Evolutionary conservation across 2,888 invertebrate species (phyloP).

Genomic region (Drosophila helvetica): DNA sequence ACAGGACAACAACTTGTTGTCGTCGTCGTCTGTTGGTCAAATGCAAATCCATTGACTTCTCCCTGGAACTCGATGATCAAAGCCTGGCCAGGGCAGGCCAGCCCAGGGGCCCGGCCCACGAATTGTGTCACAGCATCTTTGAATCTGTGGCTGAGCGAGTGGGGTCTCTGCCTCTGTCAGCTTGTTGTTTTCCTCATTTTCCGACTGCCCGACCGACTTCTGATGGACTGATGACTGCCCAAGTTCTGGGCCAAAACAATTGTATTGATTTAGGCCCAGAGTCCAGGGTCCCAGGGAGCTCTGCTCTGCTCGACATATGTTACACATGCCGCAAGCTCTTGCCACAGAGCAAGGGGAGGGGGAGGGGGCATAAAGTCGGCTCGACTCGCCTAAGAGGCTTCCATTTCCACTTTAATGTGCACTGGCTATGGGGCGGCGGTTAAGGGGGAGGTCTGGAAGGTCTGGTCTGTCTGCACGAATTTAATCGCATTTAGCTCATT

Average conservation of each 20-base stretch:
- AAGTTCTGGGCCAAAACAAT: constrained; percentile 21
- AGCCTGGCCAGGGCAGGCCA: neutral
- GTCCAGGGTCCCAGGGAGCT: neutral
- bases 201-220: constrained; percentile 15
- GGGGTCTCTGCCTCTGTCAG: neutral
- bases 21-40: constrained; percentile 19
- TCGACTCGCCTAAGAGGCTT: constrained; percentile 26
- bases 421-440: too few relatives aligned
- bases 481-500: constrained; percentile 77
- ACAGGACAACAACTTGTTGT: constrained; percentile 70
- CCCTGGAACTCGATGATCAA: neutral
- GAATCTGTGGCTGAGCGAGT: neutral
- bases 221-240: neutral
- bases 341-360: neutral
- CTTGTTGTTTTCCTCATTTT: constrained; percentile 56
- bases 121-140: neutral
- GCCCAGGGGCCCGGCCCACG: neutral
- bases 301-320: constrained; percentile 48
- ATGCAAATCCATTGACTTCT: constrained; percentile 36
- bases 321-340: constrained; percentile 49
- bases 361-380: neutral
- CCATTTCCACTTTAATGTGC: constrained; percentile 42
- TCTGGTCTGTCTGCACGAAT: constrained; percentile 50
- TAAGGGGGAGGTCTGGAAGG: neutral
- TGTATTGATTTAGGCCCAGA: constrained; percentile 59